phyloP scores from a whole-genome alignment of 2,888 invertebrate genomes.

The Drosophila parthenogenetica region DNA sequence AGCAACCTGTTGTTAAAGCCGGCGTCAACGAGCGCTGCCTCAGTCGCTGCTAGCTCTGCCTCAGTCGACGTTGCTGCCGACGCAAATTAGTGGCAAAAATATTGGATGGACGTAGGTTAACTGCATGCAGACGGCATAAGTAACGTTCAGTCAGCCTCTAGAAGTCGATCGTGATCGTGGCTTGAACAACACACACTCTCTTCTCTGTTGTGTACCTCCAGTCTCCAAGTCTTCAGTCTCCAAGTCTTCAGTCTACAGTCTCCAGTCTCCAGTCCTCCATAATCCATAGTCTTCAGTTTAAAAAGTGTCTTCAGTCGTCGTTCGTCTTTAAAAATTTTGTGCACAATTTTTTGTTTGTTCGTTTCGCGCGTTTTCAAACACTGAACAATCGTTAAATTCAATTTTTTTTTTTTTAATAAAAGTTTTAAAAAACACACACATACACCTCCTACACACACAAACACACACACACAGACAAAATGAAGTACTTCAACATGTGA shows the following conservation, averaged over 20 bases:
- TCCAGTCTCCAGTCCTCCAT: conserved; percentile 26
- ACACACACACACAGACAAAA: conserved; percentile 60
- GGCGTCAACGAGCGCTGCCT: conserved; percentile 29
- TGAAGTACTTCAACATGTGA: conserved; percentile 83
- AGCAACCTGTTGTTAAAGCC: conserved; percentile 53
- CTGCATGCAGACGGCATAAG: conserved; percentile 77
- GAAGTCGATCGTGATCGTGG: conserved; percentile 78
- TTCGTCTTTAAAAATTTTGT: conserved; percentile 26
- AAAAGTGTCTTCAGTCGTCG: conserved; percentile 13
- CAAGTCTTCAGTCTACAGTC: conserved; percentile 38
- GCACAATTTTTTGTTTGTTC: conserved; percentile 28
- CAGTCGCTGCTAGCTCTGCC: conserved; percentile 33
- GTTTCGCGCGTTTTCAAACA: conserved; percentile 55
- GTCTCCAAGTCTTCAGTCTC: conserved; percentile 32
- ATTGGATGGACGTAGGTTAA: conserved; percentile 77
- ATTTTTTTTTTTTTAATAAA: conserved; percentile 38
- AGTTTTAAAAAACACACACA: conserved; percentile 38
- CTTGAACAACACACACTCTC: conserved; percentile 36
- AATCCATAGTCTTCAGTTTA: conserved; percentile 24
- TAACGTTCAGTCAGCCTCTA: conserved; percentile 78
- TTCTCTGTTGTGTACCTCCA: conserved; percentile 19
- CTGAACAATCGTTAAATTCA: background rate
- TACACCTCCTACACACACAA: conserved; percentile 26
- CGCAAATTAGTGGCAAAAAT: conserved; percentile 41
- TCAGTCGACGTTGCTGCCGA: conserved; percentile 29